A percentile compares a stretch with the other conserved stretches of the same genome.
Conservation (phyloP, 92 coral and sea anemone genomes). For the Actinernus sp. region DNA sequence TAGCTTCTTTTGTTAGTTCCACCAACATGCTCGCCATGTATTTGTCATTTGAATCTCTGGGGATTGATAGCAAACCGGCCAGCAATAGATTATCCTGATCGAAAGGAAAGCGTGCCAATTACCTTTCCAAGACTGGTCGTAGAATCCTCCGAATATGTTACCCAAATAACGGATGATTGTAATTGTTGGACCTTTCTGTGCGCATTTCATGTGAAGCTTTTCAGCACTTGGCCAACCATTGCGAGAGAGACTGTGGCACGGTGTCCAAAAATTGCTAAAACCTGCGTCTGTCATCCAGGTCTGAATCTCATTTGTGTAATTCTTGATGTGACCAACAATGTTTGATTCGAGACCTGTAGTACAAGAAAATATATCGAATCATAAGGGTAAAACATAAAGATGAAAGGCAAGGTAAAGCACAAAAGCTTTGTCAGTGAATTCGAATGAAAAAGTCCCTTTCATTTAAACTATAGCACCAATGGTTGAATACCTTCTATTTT, state of each 20-base stretch:
- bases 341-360: conserved; percentile 41
- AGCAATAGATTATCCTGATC: too few relatives aligned
- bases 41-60: too few relatives aligned
- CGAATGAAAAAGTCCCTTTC: background rate
- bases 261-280: conserved; percentile 36
- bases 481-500: background rate
- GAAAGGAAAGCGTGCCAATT: background rate
- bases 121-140: conserved; percentile 47
- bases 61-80: too few relatives aligned
- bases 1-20: too few relatives aligned
- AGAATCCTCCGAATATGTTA: conserved; percentile 65
- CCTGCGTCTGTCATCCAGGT: conserved; percentile 42
- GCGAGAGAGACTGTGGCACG: conserved; percentile 35
- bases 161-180: conserved; percentile 39
- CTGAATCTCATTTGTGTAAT: conserved; percentile 25
- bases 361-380: too few relatives aligned
- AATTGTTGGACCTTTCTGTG: conserved; percentile 54
- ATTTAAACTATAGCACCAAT: too few relatives aligned
- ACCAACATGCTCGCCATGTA: too few relatives aligned
- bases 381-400: too few relatives aligned
- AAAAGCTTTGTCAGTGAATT: background rate
- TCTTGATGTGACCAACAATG: conserved; percentile 55
- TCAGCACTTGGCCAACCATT: conserved; percentile 49
- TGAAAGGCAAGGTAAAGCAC: background rate
- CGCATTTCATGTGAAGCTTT: conserved; percentile 50